Base-by-base conservation (phyloP, 2,888 invertebrate species). In the Seira ritae region DNA sequence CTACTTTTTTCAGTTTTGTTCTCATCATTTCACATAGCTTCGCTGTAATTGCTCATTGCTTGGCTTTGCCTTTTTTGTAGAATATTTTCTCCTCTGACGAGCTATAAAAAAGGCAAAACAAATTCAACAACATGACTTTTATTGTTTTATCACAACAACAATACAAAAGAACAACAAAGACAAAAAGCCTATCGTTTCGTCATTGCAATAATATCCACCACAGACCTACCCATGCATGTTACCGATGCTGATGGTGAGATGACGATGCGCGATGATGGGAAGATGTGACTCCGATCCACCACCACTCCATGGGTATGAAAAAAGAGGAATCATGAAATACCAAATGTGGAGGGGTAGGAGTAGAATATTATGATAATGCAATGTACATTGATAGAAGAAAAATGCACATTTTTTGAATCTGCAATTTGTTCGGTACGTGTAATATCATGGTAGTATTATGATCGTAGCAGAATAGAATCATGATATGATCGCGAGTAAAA, bases 81-180 rank as follows among this genome's bases (percentile, higher is more conserved):
- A 55, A 55, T n/a, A 55, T 55, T 55, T 55, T 55, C 55, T 55
- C 55, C 55, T 55, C 55, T 2, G 31, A 31, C 55, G 55, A 55
- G 55, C 17, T n/a, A 55, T 55, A 55, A 55, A 55, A 55, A 55
- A 55, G 55, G 55, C 55, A 55, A 55, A 55, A 55, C 55, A 55
- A 55, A 55, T 55, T 17, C 55, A 55, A 55, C 55, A 55, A 55
- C 55, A 55, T 55, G 55, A 55, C 55, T 55, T 55, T 55, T 55
- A 55, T 55, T 55, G 55, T 55, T 55, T 55, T 17, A 55, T 55
- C 31, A 31, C 31, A 31, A 31, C 31, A 17, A 12, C n/a, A 42
- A 42, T 6, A 42, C 42, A 55, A 55, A 55, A 55, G 12, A 17
- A 55, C 6, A 15, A 55, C 15, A 55, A 55, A 55, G 17, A 55